Evolutionary conservation across 2,113 vertebrate genomes (phyloP), one percentile per base, ranked within the genome.

Genomic region (Hippoglossus stenolepis): DNA sequence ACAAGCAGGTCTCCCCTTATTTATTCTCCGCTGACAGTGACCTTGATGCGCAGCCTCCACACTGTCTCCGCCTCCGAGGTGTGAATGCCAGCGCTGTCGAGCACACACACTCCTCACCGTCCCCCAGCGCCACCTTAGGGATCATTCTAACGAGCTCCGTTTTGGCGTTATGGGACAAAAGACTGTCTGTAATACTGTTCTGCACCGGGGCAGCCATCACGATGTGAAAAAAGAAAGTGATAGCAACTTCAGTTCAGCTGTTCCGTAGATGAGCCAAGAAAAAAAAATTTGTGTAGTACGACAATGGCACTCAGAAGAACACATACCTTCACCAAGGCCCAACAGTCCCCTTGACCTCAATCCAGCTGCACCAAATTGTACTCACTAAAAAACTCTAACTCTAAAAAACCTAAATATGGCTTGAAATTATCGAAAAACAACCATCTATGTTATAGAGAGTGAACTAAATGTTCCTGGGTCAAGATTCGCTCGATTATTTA

Each of bases 31-130:
- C 82, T 65, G 65, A 85, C 66, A 77, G 80, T 73, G 86, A 91
- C 90, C 88, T 49, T 79, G 80, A 70, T 28, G 71, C 21, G 70
- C 67, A 83, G 77, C 87, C 83, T 80, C 71, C 65, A 21, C 80
- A 74, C 71, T 70, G 84, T 89, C 90, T 86, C 84, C 82, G 62
- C 74, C 71, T 74, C 66, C 69, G 53, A 51, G 53, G 77, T 89
- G 81, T 87, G 86, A 93, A 92, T 91, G 90, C 84, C 92, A 91
- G 68, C 3, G 59, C 88, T 94, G 31, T 94, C 93, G 93, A 75
- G 93, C 91, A 93, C 58, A 71, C 51, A 45, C 68, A 40, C 64
- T 65, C 53, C 85, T 83, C 62, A 40, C 60, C 64, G 68, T 83
- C 85, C 81, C 57, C 35, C 35, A 51, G 81, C 53, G 24, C 40